phyloP scores from a whole-genome alignment of 2,888 invertebrate genomes.

The Acheta domesticus region DNA sequence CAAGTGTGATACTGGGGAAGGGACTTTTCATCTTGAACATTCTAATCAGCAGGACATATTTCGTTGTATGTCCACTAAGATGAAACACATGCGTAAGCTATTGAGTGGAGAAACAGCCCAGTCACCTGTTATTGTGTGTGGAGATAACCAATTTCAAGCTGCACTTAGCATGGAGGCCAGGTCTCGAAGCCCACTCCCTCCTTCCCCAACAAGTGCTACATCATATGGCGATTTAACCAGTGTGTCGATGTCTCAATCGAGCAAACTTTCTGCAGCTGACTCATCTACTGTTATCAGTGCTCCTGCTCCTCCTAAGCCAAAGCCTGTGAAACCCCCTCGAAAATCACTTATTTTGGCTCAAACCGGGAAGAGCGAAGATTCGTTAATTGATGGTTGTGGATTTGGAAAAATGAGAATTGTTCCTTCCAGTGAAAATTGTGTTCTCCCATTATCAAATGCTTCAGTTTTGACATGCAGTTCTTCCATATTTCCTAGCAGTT shows the following conservation, averaged over 20 bases:
- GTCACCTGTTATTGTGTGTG: conserved; percentile 56
- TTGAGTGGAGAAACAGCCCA: conserved; percentile 53
- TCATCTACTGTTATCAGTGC: background rate
- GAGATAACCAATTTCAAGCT: conserved; percentile 71
- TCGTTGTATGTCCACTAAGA: conserved; percentile 74
- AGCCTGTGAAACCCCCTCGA: conserved; percentile 61
- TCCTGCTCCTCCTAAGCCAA: conserved; percentile 48
- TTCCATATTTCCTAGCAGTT: conserved; percentile 39
- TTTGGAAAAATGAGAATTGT: conserved; percentile 55
- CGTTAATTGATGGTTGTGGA: conserved; percentile 52
- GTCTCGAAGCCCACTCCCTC: conserved; percentile 75
- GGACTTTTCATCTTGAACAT: conserved; percentile 75
- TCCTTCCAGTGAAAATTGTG: conserved; percentile 52
- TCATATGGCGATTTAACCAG: conserved; percentile 51
- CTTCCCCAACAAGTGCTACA: conserved; percentile 56
- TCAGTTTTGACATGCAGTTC: conserved; percentile 44
- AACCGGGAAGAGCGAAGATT: conserved; percentile 43
- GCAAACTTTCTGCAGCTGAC: conserved; percentile 33
- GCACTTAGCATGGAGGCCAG: conserved; percentile 76
- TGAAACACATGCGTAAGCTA: conserved; percentile 83
- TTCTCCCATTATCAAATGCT: conserved; percentile 34
- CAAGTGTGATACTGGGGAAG: conserved; percentile 82
- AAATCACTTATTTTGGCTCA: conserved; percentile 47
- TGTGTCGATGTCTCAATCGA: conserved; percentile 29
- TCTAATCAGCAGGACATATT: conserved; percentile 79